Evolutionary conservation across 2,888 invertebrate genomes (phyloP).

Genomic region (Ashinkailepas kermadecensis): DNA sequence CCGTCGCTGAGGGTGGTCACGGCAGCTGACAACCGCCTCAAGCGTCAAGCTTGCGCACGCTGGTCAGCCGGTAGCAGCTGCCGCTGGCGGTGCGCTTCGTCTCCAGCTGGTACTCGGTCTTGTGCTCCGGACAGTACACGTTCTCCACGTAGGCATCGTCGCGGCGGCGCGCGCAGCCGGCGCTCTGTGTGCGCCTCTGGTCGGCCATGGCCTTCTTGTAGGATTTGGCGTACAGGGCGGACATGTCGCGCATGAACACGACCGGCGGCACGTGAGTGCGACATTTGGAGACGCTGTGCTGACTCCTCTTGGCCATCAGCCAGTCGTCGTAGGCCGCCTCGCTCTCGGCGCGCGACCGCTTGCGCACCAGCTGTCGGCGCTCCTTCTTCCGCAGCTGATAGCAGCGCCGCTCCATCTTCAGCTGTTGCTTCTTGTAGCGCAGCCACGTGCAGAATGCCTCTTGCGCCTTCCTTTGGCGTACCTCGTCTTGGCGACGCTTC

Average conservation of each 20-base stretch:
- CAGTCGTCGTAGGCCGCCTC: not conserved
- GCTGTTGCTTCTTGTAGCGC: slow-evolving; percentile 12
- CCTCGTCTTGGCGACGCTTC: not conserved
- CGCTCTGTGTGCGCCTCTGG: not conserved
- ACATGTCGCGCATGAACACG: not conserved
- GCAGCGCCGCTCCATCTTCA: slow-evolving; percentile 7
- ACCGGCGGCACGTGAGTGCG: not conserved
- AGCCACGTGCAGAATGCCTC: slow-evolving; percentile 19
- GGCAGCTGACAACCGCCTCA: not conserved
- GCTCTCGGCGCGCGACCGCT: not conserved
- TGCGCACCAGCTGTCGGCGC: slow-evolving; percentile 13
- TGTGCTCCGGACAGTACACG: slow-evolving; percentile 10
- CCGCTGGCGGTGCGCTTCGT: not conserved
- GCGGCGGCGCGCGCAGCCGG: not conserved
- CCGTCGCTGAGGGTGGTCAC: no score
- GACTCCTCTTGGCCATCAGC: not conserved
- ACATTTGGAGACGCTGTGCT: not conserved
- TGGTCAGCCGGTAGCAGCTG: slow-evolving; percentile 6
- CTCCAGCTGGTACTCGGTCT: slow-evolving; percentile 12
- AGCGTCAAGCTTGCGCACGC: not conserved
- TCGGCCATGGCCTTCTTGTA: not conserved
- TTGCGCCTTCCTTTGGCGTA: not conserved
- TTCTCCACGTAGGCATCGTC: not conserved
- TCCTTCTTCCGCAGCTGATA: not conserved
- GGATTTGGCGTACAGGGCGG: not conserved